Percentiles rank a stretch among this genome's conserved stretches.
Evolutionary conservation across 2,113 vertebrate genomes (phyloP).

Genomic region (Platysternon megacephalum): DNA sequence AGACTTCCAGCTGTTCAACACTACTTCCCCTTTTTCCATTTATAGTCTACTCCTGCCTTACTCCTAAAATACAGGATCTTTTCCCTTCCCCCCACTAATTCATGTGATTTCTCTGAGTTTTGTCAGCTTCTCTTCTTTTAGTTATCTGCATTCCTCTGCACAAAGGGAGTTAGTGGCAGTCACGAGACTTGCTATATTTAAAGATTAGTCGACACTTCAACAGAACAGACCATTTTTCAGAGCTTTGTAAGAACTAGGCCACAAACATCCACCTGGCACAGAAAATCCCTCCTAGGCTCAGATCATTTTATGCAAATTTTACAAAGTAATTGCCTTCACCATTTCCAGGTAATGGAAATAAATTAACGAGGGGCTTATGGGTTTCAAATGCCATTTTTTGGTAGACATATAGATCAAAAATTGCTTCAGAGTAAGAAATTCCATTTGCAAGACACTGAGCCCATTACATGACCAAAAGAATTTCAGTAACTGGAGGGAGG

Average conservation of each 20-base stretch:
- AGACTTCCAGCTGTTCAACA: not conserved
- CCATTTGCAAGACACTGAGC: not conserved
- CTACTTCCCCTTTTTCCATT: not conserved
- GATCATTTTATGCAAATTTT: not conserved
- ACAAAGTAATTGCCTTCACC: not conserved
- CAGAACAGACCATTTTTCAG: not conserved
- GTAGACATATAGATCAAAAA: not conserved
- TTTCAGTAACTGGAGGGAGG: not conserved
- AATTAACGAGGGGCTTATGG: not conserved
- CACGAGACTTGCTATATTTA: slow-evolving; percentile 1
- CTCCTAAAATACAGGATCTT: not conserved
- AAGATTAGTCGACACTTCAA: not conserved
- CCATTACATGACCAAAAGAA: not conserved
- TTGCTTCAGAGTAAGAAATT: not conserved
- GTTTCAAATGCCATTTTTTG: not conserved
- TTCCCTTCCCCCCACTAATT: not conserved
- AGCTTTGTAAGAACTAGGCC: not conserved
- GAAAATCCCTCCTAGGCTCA: not conserved
- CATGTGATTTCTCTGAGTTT: not conserved
- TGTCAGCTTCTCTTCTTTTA: not conserved
- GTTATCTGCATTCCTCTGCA: not conserved
- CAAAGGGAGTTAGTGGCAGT: not conserved
- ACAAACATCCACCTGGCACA: not conserved
- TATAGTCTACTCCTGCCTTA: not conserved
- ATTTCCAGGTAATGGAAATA: not conserved